Base-by-base conservation (phyloP, 2,888 invertebrate species). In the Tetragonula carbonaria region DNA sequence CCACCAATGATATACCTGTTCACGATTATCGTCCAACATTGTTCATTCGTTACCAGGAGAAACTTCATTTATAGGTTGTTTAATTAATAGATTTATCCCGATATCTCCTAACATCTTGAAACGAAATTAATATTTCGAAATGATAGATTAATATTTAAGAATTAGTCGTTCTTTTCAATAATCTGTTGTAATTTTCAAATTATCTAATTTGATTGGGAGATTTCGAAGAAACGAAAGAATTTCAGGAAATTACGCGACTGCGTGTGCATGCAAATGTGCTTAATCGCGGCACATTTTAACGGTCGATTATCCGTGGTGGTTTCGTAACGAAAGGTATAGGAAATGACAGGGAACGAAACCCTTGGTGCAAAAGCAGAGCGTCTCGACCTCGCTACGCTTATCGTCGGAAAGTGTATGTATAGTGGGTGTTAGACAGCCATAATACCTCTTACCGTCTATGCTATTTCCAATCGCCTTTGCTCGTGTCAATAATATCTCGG, bases 51-150 rank as follows among this genome's bases (percentile, higher is more conserved):
- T 78, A 68, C 66, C 77, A 23, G 8, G 77, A 18, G 82, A 82
- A 90, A 87, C 78, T 90, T 85, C 86, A 80, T 89, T 88, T 87
- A 86, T 11, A 57, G 76, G 51, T 55, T 18, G 21, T 21, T 53
- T 83, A 75, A 86, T 62, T 57, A 45, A 2, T 45, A 45, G 8
- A 45, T 45, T 45, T 45, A 8, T 8, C 45, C 8, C 51, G 8
- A 5, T 55, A 51, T 23, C 71, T 68, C 53, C 74, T 16, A 11
- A 5, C 28, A 16, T 45, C 21, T 23, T 2, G 0, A 16, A 45
- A 33, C 28, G 16, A 3, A 62, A 38, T 38, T 4, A 4, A 18
- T 51, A 23, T 59, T 45, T 45, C 1, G 23, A 11, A 21, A 16
- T 45, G 68, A 68, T 18, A 16, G 33, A n/a, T 38, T 21, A 2